Evolutionary conservation across 2,888 invertebrate species (phyloP).

Genomic region (Drosophila fulvimacula): DNA sequence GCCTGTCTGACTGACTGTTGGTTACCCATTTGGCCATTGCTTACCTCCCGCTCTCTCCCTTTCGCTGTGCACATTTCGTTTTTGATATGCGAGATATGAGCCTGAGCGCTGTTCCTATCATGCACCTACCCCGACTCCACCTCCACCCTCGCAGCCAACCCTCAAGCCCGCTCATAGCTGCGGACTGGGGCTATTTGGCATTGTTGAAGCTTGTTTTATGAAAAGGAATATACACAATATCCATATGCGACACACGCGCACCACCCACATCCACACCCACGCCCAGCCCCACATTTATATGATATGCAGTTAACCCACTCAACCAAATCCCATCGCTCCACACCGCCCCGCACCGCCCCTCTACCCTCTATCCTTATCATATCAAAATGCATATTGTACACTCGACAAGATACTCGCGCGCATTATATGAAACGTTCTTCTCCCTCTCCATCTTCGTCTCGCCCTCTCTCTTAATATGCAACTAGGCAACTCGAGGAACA

Average conservation of each 20-base stretch:
- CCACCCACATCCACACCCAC: slow-evolving; percentile 20
- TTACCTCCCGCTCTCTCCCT: background rate
- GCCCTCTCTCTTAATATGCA: slow-evolving; percentile 52
- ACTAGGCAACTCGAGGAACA: slow-evolving; percentile 42
- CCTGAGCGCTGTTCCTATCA: slow-evolving; percentile 40
- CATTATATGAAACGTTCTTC: slow-evolving; percentile 60
- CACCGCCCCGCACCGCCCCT: background rate
- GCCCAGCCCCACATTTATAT: slow-evolving; percentile 34
- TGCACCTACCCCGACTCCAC: slow-evolving; percentile 3
- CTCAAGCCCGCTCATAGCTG: slow-evolving; percentile 1
- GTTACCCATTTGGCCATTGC: slow-evolving; percentile 66
- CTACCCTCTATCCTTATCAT: slow-evolving; percentile 26
- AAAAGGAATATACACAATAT: slow-evolving; percentile 69
- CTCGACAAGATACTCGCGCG: slow-evolving; percentile 67
- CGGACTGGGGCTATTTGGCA: slow-evolving; percentile 58
- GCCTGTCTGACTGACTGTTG: slow-evolving; percentile 63
- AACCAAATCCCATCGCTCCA: slow-evolving; percentile 3
- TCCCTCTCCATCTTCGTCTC: slow-evolving; percentile 1
- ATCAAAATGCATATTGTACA: slow-evolving; percentile 79
- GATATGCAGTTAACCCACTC: slow-evolving; percentile 48
- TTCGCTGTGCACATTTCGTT: slow-evolving; percentile 24
- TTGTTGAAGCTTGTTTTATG: slow-evolving; percentile 61
- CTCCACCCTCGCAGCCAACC: background rate
- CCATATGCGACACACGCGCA: slow-evolving; percentile 62
- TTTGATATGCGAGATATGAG: slow-evolving; percentile 54